Base-by-base conservation (phyloP, 2,797 vertebrate species). In the Emys orbicularis region DNA sequence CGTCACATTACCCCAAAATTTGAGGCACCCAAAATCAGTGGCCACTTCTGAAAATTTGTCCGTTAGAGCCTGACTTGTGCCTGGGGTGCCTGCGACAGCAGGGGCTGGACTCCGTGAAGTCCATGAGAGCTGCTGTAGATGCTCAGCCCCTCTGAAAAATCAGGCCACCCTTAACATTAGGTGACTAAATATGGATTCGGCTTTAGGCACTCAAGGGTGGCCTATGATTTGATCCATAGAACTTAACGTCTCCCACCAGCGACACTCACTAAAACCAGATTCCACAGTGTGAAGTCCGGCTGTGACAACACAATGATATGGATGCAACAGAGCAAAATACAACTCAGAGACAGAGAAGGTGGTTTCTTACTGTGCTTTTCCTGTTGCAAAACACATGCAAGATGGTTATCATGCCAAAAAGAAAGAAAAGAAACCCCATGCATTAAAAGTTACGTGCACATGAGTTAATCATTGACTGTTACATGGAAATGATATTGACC, bases 361-460 rank as follows among this genome's bases (percentile, higher is more conserved):
- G 18, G 21, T 10, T 57, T 82, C 96, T 97, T 96, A 96, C 96
- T 95, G 94, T 79, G 94, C 11, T 92, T 90, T 92, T 96, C 97
- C 94, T 95, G 91, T 94, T 90, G 83, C 96, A 89, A 81, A 84
- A 86, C 68, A 52, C 97, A 91, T 96, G 97, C 97, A 90, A 85
- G 88, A 81, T 29, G 90, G 89, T 37, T 52, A 76, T 53, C 95
- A 84, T 96, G 95, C 1, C 0, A 89, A 88, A 88, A 80, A 68
- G 27, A 94, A 84, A 96, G 90, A 89, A 90, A 91, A 95, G 90
- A 95, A 61, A 87, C 27, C 86, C 53, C 61, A 52, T 2, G 1
- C 27, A 59, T 95, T 93, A 92, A 5, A 85, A 81, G 79, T 90
- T 54, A 87, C 49, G 12, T 9, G 81, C 10, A 6, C 4, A 3